Percentiles rank a stretch among this genome's conserved stretches.
Evolutionary conservation across 30 jellyfish, hydroid and myxozoan genomes (phyloP).

Genomic region (Aurelia coerulea): DNA sequence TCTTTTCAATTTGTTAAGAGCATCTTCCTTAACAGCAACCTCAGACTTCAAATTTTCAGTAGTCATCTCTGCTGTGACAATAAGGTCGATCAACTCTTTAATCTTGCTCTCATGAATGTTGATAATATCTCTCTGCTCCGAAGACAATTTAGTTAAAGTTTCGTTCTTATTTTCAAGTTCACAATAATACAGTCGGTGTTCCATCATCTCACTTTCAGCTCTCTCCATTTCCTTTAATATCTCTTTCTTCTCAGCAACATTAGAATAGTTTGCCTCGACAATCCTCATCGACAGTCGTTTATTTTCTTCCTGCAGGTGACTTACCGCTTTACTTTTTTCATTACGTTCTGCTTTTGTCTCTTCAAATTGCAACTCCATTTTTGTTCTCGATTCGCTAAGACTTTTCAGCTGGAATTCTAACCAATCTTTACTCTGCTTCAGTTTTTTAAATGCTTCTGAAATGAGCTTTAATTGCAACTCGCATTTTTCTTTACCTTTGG

Average conservation of each 20-base stretch:
- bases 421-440: slow-evolving; percentile 62
- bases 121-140: slow-evolving; percentile 18
- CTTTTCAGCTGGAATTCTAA: slow-evolving; percentile 62
- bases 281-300: slow-evolving; percentile 20
- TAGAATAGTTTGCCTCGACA: slow-evolving; percentile 20
- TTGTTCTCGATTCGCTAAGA: slow-evolving; percentile 60
- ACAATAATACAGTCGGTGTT: slow-evolving; percentile 13
- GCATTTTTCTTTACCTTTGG: slow-evolving; percentile 20
- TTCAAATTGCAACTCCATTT: slow-evolving; percentile 59
- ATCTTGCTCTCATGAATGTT: slow-evolving; percentile 21
- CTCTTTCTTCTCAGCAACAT: slow-evolving; percentile 48
- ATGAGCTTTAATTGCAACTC: slow-evolving; percentile 38
- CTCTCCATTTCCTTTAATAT: slow-evolving; percentile 42
- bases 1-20: neutral
- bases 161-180: slow-evolving; percentile 41
- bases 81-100: slow-evolving; percentile 22
- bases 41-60: slow-evolving; percentile 18
- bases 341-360: slow-evolving; percentile 36
- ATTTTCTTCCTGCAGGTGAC: slow-evolving; percentile 37
- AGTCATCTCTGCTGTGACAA: slow-evolving; percentile 28
- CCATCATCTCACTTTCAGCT: slow-evolving; percentile 33
- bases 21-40: slow-evolving; percentile 7
- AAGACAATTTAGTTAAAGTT: neutral
- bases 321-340: slow-evolving; percentile 6
- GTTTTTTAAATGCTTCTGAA: slow-evolving; percentile 62